Evolutionary conservation across 2,113 vertebrate genomes (phyloP).

Genomic region (Benitochromis conjunctus): DNA sequence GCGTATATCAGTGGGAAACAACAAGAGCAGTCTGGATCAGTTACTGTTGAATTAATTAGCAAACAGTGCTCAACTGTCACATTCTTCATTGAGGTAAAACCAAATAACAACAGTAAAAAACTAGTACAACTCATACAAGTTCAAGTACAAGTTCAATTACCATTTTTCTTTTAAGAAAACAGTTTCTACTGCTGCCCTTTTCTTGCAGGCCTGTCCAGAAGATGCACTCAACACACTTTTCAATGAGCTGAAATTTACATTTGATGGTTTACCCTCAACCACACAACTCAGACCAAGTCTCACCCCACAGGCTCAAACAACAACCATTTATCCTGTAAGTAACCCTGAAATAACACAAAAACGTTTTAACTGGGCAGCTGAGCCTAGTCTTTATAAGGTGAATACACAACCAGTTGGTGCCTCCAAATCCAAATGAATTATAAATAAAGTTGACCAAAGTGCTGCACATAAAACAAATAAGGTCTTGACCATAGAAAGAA

Average conservation of each 20-base stretch:
- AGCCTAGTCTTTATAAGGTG: not conserved
- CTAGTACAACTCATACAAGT: not conserved
- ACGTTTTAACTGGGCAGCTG: not conserved
- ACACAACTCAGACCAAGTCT: not conserved
- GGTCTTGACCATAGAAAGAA: not conserved
- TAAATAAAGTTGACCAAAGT: not conserved
- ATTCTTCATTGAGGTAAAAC: not conserved
- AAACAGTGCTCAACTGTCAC: not conserved
- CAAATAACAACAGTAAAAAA: not conserved
- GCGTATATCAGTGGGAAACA: not conserved
- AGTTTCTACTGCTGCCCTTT: not conserved
- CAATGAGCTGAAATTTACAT: not conserved
- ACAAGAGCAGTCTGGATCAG: not conserved
- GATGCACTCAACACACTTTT: not conserved
- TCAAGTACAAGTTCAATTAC: too few relatives aligned
- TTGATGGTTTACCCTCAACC: not conserved
- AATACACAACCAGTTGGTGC: not conserved
- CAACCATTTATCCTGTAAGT: not conserved
- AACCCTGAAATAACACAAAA: not conserved
- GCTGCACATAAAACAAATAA: not conserved
- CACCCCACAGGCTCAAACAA: not conserved
- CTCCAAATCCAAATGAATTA: not conserved
- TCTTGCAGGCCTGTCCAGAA: not conserved
- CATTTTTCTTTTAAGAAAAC: not conserved
- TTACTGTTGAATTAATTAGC: not conserved